Conservation (phyloP, 2,797 vertebrate species). For the Takifugu ocellatus region DNA sequence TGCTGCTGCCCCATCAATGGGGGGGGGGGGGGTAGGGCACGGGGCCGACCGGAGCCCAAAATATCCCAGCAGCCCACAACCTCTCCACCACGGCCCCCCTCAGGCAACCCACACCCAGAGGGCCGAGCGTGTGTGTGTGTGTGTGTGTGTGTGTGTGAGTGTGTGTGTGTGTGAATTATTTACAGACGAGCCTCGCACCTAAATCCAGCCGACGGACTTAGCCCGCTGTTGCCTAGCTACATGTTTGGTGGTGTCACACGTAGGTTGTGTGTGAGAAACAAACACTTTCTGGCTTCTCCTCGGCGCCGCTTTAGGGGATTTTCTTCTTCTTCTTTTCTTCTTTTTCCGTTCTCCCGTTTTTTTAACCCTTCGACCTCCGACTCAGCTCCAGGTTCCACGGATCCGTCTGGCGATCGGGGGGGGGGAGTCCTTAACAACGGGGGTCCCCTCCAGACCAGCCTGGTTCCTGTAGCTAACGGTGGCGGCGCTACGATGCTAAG, state of each 20-base stretch:
- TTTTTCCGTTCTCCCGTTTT: neutral
- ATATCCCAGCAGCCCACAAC: constrained; percentile 49
- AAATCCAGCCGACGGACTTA: constrained; percentile 56
- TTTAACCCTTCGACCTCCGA: constrained; percentile 12
- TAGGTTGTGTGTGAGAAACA: constrained; percentile 59
- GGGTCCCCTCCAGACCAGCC: too few species aligned
- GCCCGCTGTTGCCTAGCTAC: constrained; percentile 66
- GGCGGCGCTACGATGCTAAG: too few species aligned
- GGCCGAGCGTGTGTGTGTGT: constrained; percentile 11
- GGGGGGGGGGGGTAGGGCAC: constrained; percentile 27
- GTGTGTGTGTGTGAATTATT: constrained; percentile 44
- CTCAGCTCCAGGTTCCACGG: neutral
- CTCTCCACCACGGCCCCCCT: constrained; percentile 32
- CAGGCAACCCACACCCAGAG: constrained; percentile 47
- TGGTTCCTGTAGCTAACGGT: too few species aligned
- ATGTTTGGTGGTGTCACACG: constrained; percentile 56
- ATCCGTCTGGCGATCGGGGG: too few species aligned
- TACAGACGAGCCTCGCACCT: constrained; percentile 47
- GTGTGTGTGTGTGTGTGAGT: constrained; percentile 11
- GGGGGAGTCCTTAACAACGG: too few species aligned
- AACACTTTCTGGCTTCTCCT: constrained; percentile 45
- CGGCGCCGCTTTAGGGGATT: too few species aligned
- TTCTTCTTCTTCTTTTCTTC: neutral
- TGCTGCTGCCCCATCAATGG: constrained; percentile 42
- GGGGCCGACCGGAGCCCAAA: constrained; percentile 34